Conservation (phyloP, 2,113 vertebrate genomes). For the Solenodon paradoxus region DNA sequence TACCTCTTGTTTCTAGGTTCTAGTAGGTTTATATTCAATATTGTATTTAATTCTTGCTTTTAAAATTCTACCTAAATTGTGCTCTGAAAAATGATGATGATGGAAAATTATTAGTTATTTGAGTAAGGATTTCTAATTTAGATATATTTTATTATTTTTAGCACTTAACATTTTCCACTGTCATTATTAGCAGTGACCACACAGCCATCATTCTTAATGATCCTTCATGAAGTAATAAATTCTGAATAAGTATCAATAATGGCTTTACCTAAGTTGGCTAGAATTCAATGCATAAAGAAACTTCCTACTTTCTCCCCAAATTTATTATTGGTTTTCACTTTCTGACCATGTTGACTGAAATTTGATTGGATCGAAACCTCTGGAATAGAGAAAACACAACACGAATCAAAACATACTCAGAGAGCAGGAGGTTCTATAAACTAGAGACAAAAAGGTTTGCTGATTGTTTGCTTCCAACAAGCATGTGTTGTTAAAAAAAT, state of each 20-base stretch:
- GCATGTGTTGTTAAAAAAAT: slow-evolving; percentile 16
- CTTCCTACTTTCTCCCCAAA: neutral
- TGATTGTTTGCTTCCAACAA: slow-evolving; percentile 23
- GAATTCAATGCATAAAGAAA: slow-evolving; percentile 18
- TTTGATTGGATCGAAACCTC: slow-evolving; percentile 39
- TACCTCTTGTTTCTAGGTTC: slow-evolving; percentile 8
- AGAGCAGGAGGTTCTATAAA: neutral
- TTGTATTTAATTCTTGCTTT: slow-evolving; percentile 6
- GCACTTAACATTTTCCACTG: neutral
- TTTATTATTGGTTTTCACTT: slow-evolving; percentile 16
- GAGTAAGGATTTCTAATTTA: neutral
- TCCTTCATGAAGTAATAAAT: slow-evolving; percentile 22
- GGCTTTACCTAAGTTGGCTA: slow-evolving; percentile 14
- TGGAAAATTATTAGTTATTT: slow-evolving; percentile 3
- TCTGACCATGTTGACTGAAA: slow-evolving; percentile 29
- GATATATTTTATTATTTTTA: neutral
- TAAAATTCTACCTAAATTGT: slow-evolving; percentile 21
- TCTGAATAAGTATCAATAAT: neutral
- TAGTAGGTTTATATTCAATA: neutral
- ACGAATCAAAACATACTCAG: neutral
- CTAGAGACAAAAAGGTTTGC: neutral
- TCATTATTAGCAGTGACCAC: neutral
- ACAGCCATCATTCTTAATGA: slow-evolving; percentile 23
- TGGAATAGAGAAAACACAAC: slow-evolving; percentile 12
- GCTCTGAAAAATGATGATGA: slow-evolving; percentile 6